Percentiles rank a stretch among this genome's conserved stretches.
Evolutionary conservation across 2,797 vertebrate species (phyloP).

Genomic region (Euphonia xanthogaster): DNA sequence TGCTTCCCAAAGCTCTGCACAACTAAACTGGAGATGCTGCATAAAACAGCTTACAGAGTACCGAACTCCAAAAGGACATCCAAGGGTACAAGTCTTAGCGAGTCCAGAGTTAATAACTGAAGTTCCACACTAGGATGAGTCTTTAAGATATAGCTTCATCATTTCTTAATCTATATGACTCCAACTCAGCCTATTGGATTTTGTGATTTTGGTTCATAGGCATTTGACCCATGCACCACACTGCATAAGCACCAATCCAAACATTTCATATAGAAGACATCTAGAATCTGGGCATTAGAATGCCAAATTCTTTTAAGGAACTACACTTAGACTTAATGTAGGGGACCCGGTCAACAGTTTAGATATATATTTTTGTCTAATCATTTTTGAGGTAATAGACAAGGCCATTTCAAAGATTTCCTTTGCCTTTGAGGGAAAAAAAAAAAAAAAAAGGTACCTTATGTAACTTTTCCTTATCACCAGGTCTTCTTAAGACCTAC

Average conservation of each 20-base stretch:
- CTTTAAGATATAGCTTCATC: neutral
- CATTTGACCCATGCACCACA: neutral
- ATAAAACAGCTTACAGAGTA: neutral
- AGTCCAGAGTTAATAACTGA: neutral
- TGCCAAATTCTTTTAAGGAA: neutral
- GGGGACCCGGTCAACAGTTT: neutral
- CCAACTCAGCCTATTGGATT: neutral
- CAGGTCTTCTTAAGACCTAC: neutral
- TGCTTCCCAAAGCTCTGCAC: neutral
- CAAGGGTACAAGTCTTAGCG: neutral
- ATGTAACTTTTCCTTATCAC: constrained; percentile 8
- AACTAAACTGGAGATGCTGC: neutral
- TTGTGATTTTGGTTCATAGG: neutral
- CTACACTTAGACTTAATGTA: neutral
- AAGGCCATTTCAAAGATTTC: neutral
- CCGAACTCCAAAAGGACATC: neutral
- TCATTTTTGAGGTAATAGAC: neutral
- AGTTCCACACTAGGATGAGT: neutral
- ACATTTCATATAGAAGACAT: neutral
- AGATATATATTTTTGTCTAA: neutral
- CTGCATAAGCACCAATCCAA: neutral
- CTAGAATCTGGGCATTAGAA: neutral
- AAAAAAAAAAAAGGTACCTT: neutral
- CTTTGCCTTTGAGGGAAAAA: neutral
- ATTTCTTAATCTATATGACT: neutral